Evolutionary conservation across 2,113 vertebrate genomes (phyloP), one percentile per base, ranked within the genome.

Genomic region (Bombycilla garrulus): DNA sequence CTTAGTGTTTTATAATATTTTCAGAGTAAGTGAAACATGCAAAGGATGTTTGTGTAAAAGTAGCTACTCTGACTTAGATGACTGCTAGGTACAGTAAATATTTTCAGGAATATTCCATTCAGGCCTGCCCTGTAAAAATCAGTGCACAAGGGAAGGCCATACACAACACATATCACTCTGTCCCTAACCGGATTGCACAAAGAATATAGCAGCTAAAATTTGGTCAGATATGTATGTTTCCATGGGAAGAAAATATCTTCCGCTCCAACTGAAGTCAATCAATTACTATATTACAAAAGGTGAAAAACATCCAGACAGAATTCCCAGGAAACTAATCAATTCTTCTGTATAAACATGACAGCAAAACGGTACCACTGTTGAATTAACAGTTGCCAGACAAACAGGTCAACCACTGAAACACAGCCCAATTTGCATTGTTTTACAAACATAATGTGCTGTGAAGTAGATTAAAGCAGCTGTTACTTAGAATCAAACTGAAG

Each of bases 391-490:
- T 71, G 64, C 36, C 58, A 57, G 81, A 77, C 53, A 96, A 96
- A 92, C 24, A 69, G 19, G 18, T 91, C 40, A 92, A 58, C 45
- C 50, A 54, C 9, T 53, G 62, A 81, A 96, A 96, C 45, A 86
- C n/a, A 81, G 42, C 18, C 21, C 14, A 81, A 29, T 86, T 92
- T 83, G 14, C 23, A 67, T 29, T 76, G 61, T 48, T 78, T 90
- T 91, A 61, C 69, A 91, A 58, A 82, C 26, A 53, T 78, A 79
- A 51, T 77, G 29, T 47, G 31, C 40, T 64, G 44, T 74, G 57
- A 93, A 93, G 80, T 73, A 62, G 45, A 54, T 80, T 93, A 81
- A 79, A 94, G 86, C 81, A 97, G 67, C 83, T 96, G 82, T 86
- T 94, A 54, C 70, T 87, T 71, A n/a, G 86, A 96, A 86, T 67